Evolutionary conservation across 2,113 vertebrate genomes (phyloP).

Genomic region (Dolichallabes microphthalmus): DNA sequence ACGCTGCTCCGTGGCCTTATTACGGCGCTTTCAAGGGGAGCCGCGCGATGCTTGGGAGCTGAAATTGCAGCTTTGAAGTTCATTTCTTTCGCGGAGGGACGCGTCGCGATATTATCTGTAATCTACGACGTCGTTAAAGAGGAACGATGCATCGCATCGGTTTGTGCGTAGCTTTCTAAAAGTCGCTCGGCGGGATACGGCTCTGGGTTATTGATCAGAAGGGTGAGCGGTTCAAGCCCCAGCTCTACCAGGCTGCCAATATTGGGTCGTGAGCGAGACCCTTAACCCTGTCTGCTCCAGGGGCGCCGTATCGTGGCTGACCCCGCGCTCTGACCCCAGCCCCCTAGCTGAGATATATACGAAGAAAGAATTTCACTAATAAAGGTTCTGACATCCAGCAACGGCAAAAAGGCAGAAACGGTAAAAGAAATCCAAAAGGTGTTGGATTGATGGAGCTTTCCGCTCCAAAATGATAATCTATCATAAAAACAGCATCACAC

Average conservation of each 20-base stretch:
- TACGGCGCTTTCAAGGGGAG: conserved; percentile 24
- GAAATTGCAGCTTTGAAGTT: conserved; percentile 25
- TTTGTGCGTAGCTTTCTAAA: not conserved
- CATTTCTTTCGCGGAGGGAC: not conserved
- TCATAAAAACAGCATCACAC: not conserved
- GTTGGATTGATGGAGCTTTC: not conserved
- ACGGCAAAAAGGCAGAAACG: not conserved
- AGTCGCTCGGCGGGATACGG: too few species aligned
- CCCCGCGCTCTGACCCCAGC: too few species aligned
- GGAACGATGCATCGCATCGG: not conserved
- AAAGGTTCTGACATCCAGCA: not conserved
- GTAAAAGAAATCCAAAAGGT: not conserved
- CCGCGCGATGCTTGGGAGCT: not conserved
- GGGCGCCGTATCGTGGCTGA: too few species aligned
- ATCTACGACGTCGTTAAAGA: not conserved
- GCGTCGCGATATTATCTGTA: not conserved
- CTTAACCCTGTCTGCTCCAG: too few species aligned
- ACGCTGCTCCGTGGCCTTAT: conserved; percentile 27
- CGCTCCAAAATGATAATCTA: too few species aligned
- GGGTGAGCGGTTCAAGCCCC: too few species aligned
- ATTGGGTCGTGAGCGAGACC: too few species aligned
- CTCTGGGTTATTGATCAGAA: too few species aligned
- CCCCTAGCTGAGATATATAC: too few species aligned
- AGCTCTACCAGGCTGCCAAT: too few species aligned
- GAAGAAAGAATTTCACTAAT: too few species aligned